A percentile compares a stretch with the other conserved stretches of the same genome.
Evolutionary conservation across 2,113 vertebrate genomes (phyloP).

Genomic region (Corythoichthys intestinalis): DNA sequence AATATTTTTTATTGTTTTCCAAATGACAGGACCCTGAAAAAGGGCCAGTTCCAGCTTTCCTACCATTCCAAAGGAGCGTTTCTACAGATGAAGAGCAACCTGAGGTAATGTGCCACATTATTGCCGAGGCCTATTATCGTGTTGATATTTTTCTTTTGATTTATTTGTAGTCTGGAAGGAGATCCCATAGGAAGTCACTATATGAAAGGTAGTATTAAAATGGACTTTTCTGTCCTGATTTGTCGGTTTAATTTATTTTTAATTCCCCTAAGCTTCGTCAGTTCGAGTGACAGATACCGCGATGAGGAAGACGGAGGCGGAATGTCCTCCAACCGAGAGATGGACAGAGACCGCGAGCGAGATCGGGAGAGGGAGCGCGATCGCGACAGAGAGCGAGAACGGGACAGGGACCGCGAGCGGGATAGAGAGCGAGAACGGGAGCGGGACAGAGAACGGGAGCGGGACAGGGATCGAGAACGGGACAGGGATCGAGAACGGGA

Average conservation of each 20-base stretch:
- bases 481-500: conserved; percentile 66
- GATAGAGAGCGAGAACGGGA: conserved; percentile 29
- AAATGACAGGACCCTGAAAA: conserved; percentile 83
- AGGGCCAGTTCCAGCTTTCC: conserved; percentile 81
- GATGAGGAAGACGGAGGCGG: conserved; percentile 62
- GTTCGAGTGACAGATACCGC: conserved; percentile 74
- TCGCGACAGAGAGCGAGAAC: conserved; percentile 37
- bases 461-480: conserved; percentile 54
- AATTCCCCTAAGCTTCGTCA: conserved; percentile 77
- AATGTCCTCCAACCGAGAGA: conserved; percentile 40
- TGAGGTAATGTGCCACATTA: conserved; percentile 68
- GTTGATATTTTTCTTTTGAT: conserved; percentile 5
- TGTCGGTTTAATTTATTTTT: conserved; percentile 3
- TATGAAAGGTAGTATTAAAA: conserved; percentile 80
- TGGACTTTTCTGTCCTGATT: background rate
- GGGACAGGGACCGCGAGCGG: conserved; percentile 43
- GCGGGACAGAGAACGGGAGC: conserved; percentile 42
- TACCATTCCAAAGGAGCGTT: conserved; percentile 87
- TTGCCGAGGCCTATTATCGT: background rate
- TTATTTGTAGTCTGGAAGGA: conserved; percentile 73
- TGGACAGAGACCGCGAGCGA: conserved; percentile 41
- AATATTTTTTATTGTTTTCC: background rate
- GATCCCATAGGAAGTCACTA: conserved; percentile 82
- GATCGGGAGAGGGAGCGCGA: conserved; percentile 54
- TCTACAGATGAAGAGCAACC: conserved; percentile 83